Evolutionary conservation across 2,888 invertebrate species (phyloP).

Genomic region (Tetramorium bicarinatum): DNA sequence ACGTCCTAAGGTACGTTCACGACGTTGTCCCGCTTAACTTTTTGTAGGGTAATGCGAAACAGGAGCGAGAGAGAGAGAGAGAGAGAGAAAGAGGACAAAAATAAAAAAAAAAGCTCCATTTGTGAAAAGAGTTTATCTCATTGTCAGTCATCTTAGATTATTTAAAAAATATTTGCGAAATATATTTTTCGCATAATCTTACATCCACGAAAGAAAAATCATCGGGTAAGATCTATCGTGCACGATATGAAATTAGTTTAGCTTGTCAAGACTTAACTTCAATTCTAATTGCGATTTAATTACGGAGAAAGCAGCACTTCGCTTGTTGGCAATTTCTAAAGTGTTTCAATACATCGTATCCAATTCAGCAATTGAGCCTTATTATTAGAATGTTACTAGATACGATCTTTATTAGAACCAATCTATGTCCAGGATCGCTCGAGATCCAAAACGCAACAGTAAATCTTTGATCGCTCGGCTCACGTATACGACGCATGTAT

Average conservation of each 20-base stretch:
- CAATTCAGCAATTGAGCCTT: neutral
- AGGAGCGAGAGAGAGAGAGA: neutral
- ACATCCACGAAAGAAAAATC: neutral
- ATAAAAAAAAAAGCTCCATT: neutral
- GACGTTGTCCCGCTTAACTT: constrained; percentile 28
- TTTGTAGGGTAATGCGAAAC: neutral
- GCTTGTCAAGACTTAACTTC: neutral
- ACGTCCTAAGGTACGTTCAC: constrained; percentile 53
- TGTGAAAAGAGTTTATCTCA: neutral
- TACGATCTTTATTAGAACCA: neutral
- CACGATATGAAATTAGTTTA: neutral
- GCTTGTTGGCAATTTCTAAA: neutral
- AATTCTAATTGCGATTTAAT: constrained; percentile 10
- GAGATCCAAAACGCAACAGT: constrained; percentile 32
- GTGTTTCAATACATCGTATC: neutral
- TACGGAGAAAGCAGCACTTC: constrained; percentile 6
- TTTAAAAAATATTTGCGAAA: neutral
- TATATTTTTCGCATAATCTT: neutral
- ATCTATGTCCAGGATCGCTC: neutral
- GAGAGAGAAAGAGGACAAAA: neutral
- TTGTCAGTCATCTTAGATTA: neutral
- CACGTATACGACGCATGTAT: constrained; percentile 18
- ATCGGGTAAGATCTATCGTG: neutral
- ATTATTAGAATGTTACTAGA: neutral
- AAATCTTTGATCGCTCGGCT: constrained; percentile 27